Evolutionary conservation across 2,888 invertebrate species (phyloP).

Genomic region (Philaethria dido): DNA sequence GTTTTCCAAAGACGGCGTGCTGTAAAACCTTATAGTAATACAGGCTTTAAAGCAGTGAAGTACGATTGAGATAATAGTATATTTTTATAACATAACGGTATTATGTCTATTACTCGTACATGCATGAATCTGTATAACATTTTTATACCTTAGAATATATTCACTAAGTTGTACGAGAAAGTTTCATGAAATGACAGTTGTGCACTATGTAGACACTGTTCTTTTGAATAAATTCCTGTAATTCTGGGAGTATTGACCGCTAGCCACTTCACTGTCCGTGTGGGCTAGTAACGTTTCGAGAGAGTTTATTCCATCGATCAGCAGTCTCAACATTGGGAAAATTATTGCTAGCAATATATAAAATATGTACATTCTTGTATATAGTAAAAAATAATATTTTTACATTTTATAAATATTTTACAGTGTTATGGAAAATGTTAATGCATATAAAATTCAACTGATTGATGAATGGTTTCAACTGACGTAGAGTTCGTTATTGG

Average conservation of each 20-base stretch:
- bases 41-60: constrained; percentile 37
- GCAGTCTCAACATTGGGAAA: constrained; percentile 37
- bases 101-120: constrained; percentile 12
- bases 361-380: constrained; percentile 18
- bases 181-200: constrained; percentile 34
- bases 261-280: constrained; percentile 38
- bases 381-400: constrained; percentile 14
- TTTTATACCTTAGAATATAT: constrained; percentile 4
- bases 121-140: constrained; percentile 3
- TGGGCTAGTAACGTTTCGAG: constrained; percentile 39
- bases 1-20: constrained; percentile 31
- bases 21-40: constrained; percentile 34
- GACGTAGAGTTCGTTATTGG: no score
- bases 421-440: no score
- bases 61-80: constrained; percentile 42
- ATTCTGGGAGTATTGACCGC: constrained; percentile 44
- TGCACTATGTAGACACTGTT: constrained; percentile 30
- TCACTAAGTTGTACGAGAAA: constrained; percentile 5
- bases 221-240: constrained; percentile 43
- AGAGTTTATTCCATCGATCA: constrained; percentile 40
- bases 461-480: no score
- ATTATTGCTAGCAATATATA: constrained; percentile 31
- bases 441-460: no score
- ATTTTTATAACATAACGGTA: constrained; percentile 48
- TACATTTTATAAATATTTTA: background rate